Conservation (phyloP, 2,113 vertebrate species). For the Lepus europaeus region DNA sequence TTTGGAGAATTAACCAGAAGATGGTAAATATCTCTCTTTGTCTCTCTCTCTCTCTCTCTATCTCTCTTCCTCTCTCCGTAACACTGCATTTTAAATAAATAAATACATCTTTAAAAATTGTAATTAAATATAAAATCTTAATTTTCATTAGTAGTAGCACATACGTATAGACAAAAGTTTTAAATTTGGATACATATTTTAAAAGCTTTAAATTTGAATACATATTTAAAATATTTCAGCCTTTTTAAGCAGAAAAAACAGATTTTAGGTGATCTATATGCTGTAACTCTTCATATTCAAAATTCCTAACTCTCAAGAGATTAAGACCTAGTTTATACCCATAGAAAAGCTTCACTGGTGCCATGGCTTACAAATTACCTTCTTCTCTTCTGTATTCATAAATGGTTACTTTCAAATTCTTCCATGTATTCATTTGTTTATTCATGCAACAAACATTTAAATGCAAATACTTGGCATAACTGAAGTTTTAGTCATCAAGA, state of each 20-base stretch:
- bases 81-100: too few relatives aligned
- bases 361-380: constrained; percentile 8
- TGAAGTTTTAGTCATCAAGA: background rate
- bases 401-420: constrained; percentile 29
- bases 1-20: too few relatives aligned
- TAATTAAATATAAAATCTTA: constrained; percentile 28
- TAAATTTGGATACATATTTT: background rate
- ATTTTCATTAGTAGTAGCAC: background rate
- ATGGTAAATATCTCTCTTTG: too few relatives aligned
- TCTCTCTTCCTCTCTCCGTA: too few relatives aligned
- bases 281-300: background rate
- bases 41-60: too few relatives aligned
- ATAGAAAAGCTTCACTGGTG: background rate
- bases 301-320: background rate
- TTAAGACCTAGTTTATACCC: background rate
- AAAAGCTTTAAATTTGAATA: background rate
- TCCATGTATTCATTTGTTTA: background rate
- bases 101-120: background rate
- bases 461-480: background rate
- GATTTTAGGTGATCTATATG: background rate
- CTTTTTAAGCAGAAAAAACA: constrained; percentile 37
- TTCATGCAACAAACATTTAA: constrained; percentile 25
- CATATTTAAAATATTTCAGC: background rate
- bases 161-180: background rate
- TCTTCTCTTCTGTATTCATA: background rate